phyloP scores from a whole-genome alignment of 2,888 invertebrate genomes.

The Heliconius aoede region DNA sequence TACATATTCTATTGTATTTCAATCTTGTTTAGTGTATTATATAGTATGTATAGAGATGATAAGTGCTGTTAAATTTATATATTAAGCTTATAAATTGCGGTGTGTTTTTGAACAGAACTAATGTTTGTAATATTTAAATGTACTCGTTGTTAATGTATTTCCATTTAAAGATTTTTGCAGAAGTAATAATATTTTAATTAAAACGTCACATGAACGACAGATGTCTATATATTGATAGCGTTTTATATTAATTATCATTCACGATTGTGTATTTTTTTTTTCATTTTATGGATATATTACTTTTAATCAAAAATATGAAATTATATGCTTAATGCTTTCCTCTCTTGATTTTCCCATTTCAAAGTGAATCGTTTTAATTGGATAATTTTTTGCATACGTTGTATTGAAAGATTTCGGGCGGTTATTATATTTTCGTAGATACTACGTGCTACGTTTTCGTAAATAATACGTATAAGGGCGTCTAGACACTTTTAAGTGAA shows the following conservation, averaged over 20 bases:
- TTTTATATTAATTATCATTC: neutral
- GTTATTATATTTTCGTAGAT: neutral
- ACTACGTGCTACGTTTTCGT: no score
- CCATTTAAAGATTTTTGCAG: neutral
- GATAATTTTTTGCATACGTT: constrained; percentile 1
- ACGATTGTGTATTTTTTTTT: neutral
- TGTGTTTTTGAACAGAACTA: neutral
- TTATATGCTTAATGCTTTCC: neutral
- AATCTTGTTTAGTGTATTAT: neutral
- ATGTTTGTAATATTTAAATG: neutral
- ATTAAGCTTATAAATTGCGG: neutral
- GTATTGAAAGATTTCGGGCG: neutral
- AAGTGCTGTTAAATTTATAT: neutral
- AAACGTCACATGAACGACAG: neutral
- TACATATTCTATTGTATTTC: neutral
- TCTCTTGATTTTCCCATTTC: neutral
- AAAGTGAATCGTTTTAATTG: constrained; percentile 5
- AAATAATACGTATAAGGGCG: neutral
- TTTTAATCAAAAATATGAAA: neutral
- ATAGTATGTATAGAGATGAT: neutral
- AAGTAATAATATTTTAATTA: neutral
- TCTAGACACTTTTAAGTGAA: neutral
- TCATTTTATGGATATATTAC: neutral
- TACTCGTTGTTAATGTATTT: neutral
- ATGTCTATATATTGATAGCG: neutral